Evolutionary conservation across 2,113 vertebrate genomes (phyloP).

Genomic region (Semnornis frantzii): DNA sequence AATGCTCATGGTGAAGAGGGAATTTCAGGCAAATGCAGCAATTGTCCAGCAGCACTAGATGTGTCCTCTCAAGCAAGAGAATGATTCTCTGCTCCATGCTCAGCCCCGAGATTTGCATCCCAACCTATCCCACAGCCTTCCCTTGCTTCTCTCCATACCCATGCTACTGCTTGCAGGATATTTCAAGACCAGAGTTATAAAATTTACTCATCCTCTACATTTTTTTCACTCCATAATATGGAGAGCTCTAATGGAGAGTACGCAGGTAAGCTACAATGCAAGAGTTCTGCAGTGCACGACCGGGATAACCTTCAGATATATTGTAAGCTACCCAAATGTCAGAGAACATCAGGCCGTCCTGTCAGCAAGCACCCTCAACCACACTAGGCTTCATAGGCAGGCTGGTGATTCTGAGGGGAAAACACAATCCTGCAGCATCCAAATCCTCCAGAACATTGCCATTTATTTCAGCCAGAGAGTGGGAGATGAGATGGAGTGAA

Average conservation of each 20-base stretch:
- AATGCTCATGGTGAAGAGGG: fast-evolving
- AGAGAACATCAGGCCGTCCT: not conserved
- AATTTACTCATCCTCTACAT: fast-evolving
- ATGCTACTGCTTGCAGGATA: fast-evolving
- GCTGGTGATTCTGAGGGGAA: not conserved
- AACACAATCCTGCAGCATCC: not conserved
- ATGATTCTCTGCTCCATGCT: fast-evolving
- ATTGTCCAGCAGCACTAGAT: not conserved
- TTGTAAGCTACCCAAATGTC: fast-evolving
- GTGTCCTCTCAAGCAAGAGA: not conserved
- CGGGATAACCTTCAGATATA: not conserved
- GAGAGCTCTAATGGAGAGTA: not conserved
- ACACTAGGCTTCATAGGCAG: not conserved
- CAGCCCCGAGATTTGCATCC: not conserved
- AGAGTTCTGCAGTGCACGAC: fast-evolving
- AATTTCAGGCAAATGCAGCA: not conserved
- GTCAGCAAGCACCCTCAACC: not conserved
- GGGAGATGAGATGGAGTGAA: not conserved
- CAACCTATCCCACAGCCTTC: not conserved
- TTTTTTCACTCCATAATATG: fast-evolving
- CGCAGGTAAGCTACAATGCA: fast-evolving
- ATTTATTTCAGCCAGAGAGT: not conserved
- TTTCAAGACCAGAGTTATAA: not conserved
- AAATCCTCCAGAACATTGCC: not conserved
- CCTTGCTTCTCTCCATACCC: not conserved